These are phyloP conservation scores for Trachymyrmex cornetzi DNA, from an alignment of 1,140 invertebrate genomes.

Conservation along the genomic window DNA sequence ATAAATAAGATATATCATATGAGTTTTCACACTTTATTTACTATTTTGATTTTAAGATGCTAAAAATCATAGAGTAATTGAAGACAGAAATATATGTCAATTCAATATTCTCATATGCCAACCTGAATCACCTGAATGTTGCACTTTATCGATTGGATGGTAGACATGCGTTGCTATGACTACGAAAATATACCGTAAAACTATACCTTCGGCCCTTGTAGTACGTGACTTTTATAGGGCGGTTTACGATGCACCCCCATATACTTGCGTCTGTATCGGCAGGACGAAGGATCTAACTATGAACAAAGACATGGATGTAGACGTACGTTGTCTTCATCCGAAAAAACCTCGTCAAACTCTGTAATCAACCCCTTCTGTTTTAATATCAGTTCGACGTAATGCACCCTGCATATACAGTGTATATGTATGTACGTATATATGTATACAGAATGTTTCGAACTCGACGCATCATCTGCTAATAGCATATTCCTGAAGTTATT, in stretches of 20 bases:
- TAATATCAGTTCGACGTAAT: slow-evolving; percentile 6
- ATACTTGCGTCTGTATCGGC: slow-evolving; percentile 55
- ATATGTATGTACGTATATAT: not conserved
- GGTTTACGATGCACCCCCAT: slow-evolving; percentile 74
- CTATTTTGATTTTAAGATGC: not conserved
- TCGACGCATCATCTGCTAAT: no score
- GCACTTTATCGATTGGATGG: slow-evolving; percentile 81
- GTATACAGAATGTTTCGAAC: no score
- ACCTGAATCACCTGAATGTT: slow-evolving; percentile 75
- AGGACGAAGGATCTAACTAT: slow-evolving; percentile 73
- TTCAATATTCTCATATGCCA: slow-evolving; percentile 45
- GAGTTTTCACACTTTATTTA: slow-evolving; percentile 18
- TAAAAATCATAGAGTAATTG: not conserved
- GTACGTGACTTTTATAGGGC: slow-evolving; percentile 71
- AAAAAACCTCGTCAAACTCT: slow-evolving; percentile 2
- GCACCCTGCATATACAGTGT: not conserved
- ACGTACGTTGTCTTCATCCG: not conserved
- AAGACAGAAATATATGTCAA: slow-evolving; percentile 38
- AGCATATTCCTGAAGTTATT: no score
- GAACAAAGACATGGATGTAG: slow-evolving; percentile 64
- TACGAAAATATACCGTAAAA: slow-evolving; percentile 75
- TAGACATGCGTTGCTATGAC: slow-evolving; percentile 79
- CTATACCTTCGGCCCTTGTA: slow-evolving; percentile 66
- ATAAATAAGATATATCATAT: not conserved
- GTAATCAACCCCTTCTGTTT: slow-evolving; percentile 16